Conservation (phyloP, 2,113 vertebrate genomes). For the Tenrec ecaudatus region DNA sequence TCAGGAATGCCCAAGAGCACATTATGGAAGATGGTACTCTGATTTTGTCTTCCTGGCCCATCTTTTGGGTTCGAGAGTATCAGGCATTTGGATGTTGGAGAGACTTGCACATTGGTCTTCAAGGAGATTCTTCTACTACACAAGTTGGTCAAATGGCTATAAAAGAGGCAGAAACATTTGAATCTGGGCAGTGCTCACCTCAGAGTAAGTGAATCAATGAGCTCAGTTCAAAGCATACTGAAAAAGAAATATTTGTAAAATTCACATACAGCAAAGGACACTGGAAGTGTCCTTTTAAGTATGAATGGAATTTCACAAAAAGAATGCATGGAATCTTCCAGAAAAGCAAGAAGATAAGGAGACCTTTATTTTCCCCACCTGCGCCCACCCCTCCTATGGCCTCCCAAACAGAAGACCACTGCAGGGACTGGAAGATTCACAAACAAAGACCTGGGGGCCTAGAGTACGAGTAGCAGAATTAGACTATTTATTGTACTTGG, state of each 20-base stretch:
- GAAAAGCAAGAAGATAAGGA: not conserved
- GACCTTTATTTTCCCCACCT: not conserved
- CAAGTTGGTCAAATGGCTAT: not conserved
- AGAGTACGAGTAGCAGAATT: not conserved
- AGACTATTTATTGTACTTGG: not conserved
- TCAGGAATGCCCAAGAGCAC: not conserved
- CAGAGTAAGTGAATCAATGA: not conserved
- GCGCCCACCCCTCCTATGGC: no score
- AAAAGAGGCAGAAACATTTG: not conserved
- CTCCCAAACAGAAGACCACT: not conserved
- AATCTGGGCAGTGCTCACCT: not conserved
- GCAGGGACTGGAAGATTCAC: not conserved
- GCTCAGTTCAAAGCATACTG: not conserved
- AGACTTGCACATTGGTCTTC: not conserved
- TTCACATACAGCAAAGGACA: not conserved
- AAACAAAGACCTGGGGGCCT: not conserved
- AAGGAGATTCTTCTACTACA: not conserved
- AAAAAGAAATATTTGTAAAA: not conserved
- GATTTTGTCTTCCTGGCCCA: not conserved
- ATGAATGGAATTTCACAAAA: not conserved
- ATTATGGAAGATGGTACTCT: not conserved
- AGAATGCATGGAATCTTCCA: not conserved
- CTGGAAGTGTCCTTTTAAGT: not conserved
- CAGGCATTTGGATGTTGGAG: not conserved
- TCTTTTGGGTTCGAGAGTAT: not conserved